Conservation (phyloP, 2,113 vertebrate species). For the Esox niger region DNA sequence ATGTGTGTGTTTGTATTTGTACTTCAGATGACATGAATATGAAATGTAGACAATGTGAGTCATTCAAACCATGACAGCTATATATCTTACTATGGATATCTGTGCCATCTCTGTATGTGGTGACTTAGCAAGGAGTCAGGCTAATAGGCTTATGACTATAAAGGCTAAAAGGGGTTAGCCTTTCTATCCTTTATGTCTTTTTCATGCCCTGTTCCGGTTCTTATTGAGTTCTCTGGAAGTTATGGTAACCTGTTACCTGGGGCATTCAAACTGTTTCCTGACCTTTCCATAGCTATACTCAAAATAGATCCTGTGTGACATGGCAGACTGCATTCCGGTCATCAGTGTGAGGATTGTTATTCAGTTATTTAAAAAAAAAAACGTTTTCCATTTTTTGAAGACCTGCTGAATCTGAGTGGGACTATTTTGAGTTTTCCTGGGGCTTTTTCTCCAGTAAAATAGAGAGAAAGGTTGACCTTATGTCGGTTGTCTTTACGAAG, state of each 20-base stretch:
- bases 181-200: background rate
- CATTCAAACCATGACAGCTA: too few relatives aligned
- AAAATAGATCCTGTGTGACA: slow-evolving; percentile 2
- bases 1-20: too few relatives aligned
- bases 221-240: background rate
- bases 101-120: background rate
- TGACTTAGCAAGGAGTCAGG: slow-evolving; percentile 18
- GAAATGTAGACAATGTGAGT: too few relatives aligned
- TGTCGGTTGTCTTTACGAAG: background rate
- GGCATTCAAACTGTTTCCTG: background rate
- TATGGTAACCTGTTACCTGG: background rate
- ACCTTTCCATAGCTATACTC: slow-evolving; percentile 7
- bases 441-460: background rate
- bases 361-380: too few relatives aligned
- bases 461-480: too few relatives aligned
- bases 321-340: background rate
- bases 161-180: background rate
- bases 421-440: background rate
- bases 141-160: slow-evolving; percentile 16
- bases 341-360: background rate
- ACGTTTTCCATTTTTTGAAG: too few relatives aligned
- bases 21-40: too few relatives aligned
- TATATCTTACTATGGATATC: too few relatives aligned
- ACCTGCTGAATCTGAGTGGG: too few relatives aligned
- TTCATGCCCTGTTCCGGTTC: background rate